These are phyloP conservation scores for Lucilia sericata DNA, from an alignment of 1,140 invertebrate species.

Conservation along the genomic window DNA sequence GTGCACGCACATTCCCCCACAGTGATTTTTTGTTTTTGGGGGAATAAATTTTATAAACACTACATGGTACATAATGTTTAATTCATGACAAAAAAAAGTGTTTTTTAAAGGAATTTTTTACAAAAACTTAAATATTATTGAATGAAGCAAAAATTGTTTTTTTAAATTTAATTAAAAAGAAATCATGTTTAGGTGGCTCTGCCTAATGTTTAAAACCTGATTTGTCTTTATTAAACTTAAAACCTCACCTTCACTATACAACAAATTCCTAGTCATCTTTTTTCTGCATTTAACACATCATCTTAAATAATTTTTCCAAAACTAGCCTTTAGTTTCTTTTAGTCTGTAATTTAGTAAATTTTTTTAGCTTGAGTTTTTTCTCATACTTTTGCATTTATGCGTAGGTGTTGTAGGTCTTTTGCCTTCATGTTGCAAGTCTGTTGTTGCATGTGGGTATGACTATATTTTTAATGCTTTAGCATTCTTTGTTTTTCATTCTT, in stretches of 20 bases:
- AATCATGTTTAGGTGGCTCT: no score
- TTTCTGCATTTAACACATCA: no score
- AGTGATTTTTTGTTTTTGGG: neutral
- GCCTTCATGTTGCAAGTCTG: neutral
- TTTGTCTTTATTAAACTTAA: neutral
- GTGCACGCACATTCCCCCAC: constrained; percentile 40
- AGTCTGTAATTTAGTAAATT: neutral
- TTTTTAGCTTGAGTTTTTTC: neutral
- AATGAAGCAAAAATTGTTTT: no score
- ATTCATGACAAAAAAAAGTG: no score
- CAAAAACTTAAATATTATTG: no score
- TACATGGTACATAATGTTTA: no score
- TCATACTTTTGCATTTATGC: neutral
- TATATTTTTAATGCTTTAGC: neutral
- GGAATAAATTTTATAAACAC: no score
- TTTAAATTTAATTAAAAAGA: no score
- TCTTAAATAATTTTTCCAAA: neutral
- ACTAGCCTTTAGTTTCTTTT: neutral
- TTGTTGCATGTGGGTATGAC: neutral
- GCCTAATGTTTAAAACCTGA: no score
- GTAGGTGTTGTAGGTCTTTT: neutral
- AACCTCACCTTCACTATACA: neutral
- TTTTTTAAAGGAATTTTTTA: no score
- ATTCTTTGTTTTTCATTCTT: no score
- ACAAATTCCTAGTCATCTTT: no score